Evolutionary conservation across 2,888 invertebrate genomes (phyloP).

Genomic region (Athalia cordata): DNA sequence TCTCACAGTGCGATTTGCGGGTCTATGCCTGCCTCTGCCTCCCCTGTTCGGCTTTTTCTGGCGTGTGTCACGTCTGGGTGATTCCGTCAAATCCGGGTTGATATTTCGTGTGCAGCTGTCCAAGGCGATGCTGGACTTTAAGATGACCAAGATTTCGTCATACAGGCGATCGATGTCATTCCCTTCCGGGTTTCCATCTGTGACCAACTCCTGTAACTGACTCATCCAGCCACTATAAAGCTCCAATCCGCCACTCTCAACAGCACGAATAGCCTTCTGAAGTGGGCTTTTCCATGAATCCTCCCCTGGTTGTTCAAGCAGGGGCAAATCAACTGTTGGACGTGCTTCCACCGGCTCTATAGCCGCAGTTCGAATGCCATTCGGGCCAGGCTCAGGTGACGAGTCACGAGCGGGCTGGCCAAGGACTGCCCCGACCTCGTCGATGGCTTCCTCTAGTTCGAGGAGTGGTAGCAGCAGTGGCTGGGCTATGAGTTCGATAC

Average conservation of each 20-base stretch:
- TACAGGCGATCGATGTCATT: neutral
- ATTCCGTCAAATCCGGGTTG: too few relatives aligned
- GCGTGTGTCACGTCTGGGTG: too few relatives aligned
- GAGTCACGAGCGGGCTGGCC: too few relatives aligned
- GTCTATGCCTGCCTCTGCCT: too few relatives aligned
- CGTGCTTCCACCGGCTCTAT: too few relatives aligned
- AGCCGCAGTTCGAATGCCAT: too few relatives aligned
- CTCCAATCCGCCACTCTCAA: neutral
- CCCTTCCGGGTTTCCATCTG: neutral
- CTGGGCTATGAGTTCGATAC: neutral
- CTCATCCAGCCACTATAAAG: neutral
- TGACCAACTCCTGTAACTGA: neutral
- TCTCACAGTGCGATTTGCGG: neutral
- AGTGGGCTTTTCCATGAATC: neutral
- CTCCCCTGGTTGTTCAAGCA: neutral
- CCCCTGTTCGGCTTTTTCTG: too few relatives aligned
- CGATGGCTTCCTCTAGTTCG: too few relatives aligned
- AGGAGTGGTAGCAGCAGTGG: neutral
- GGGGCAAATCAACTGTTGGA: too few relatives aligned
- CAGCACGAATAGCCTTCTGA: neutral
- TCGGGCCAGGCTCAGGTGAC: too few relatives aligned
- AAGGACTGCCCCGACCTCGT: too few relatives aligned
- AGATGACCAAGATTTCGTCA: neutral
- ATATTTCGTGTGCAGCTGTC: conserved; percentile 75
- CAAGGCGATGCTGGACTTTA: conserved; percentile 60